Percentiles rank a stretch among this genome's conserved stretches.
phyloP scores from a whole-genome alignment of 1,140 invertebrate species.

The Apolygus lucorum region DNA sequence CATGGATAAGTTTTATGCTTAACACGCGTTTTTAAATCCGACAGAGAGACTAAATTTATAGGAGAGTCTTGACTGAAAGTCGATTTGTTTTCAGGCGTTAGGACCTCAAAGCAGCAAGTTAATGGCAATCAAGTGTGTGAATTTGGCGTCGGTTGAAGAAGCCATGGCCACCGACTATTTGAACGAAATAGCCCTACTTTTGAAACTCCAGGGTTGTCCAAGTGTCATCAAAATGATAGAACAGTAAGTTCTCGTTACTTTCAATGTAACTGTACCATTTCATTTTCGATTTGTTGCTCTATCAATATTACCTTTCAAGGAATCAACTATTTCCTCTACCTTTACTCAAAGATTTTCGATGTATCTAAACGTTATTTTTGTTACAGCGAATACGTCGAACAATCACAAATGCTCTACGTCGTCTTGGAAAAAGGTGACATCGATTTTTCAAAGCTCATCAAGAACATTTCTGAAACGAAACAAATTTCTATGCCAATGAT shows the following conservation, averaged over 20 bases:
- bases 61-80: too few species aligned
- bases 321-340: slow-evolving; percentile 2
- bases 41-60: too few species aligned
- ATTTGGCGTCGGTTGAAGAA: slow-evolving; percentile 58
- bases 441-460: slow-evolving; percentile 73
- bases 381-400: slow-evolving; percentile 47
- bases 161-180: slow-evolving; percentile 66
- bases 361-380: slow-evolving; percentile 27
- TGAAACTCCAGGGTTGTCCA: slow-evolving; percentile 70
- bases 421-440: slow-evolving; percentile 90
- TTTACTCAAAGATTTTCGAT: slow-evolving; percentile 10
- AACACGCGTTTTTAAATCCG: too few species aligned
- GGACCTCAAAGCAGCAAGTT: slow-evolving; percentile 30
- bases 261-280: background rate
- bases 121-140: slow-evolving; percentile 43
- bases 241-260: slow-evolving; percentile 58
- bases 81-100: slow-evolving; percentile 31
- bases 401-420: slow-evolving; percentile 60
- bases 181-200: slow-evolving; percentile 83
- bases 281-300: slow-evolving; percentile 22
- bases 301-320: too few species aligned
- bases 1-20: too few species aligned
- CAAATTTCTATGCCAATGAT: slow-evolving; percentile 55
- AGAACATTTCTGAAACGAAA: slow-evolving; percentile 47
- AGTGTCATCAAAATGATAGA: slow-evolving; percentile 78